Conservation (phyloP, 2,888 invertebrate species). For the Tipula unca region DNA sequence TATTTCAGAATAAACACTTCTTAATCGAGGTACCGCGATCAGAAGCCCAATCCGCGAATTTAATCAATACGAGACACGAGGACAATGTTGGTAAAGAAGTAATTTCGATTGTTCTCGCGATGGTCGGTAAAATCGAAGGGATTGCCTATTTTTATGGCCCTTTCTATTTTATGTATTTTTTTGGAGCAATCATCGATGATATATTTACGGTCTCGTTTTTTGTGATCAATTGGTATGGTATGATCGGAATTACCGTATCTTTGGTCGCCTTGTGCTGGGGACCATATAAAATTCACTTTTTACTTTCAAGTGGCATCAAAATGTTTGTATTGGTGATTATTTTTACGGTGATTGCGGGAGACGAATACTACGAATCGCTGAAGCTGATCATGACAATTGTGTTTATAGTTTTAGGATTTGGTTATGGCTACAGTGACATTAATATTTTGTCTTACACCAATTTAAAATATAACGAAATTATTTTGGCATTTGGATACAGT, state of each 20-base stretch:
- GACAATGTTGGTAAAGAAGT: neutral
- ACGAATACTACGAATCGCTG: neutral
- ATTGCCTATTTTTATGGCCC: neutral
- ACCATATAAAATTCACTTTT: neutral
- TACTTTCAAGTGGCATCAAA: neutral
- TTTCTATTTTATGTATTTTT: neutral
- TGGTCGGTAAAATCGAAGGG: neutral
- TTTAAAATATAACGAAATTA: conserved; percentile 16
- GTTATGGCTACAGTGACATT: conserved; percentile 9
- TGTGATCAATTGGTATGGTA: neutral
- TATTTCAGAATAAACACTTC: neutral
- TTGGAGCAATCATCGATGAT: neutral
- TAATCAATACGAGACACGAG: neutral
- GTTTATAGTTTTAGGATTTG: neutral
- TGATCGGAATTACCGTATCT: neutral
- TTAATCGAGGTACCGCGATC: neutral
- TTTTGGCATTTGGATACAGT: neutral
- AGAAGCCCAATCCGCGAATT: neutral
- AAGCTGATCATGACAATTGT: neutral
- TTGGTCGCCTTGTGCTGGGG: neutral
- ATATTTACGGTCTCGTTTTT: neutral
- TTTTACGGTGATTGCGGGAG: neutral
- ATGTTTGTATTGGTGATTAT: neutral
- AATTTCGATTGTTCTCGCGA: neutral
- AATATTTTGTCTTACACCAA: neutral